phyloP scores from a whole-genome alignment of 2,888 invertebrate genomes.

The Sphinx pinastri region DNA sequence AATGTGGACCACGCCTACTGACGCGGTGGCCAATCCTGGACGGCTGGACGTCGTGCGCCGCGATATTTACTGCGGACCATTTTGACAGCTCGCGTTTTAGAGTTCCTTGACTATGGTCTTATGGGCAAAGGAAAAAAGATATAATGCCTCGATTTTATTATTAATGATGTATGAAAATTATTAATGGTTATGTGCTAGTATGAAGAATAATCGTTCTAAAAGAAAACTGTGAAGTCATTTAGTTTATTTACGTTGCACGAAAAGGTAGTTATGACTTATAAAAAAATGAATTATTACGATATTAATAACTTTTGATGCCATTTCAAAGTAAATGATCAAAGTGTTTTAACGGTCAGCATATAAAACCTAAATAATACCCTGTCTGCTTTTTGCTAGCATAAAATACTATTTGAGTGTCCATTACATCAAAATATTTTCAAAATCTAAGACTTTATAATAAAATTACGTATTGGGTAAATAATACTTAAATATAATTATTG shows the following conservation, averaged over 20 bases:
- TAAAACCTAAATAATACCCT: no score
- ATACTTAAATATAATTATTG: no score
- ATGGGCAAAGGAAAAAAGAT: slow-evolving; percentile 30
- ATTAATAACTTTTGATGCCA: no score
- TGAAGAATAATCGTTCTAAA: slow-evolving; percentile 12
- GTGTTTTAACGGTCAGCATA: no score
- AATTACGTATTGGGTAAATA: no score
- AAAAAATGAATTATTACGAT: not conserved
- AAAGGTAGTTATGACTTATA: not conserved
- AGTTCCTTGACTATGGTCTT: slow-evolving; percentile 41
- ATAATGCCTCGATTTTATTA: slow-evolving; percentile 20
- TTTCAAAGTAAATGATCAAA: no score
- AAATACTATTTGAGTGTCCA: no score
- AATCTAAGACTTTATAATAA: no score
- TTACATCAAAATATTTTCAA: no score
- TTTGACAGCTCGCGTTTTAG: slow-evolving; percentile 80
- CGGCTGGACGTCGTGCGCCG: slow-evolving; percentile 55
- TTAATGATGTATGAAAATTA: slow-evolving; percentile 15
- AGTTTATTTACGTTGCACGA: slow-evolving; percentile 1
- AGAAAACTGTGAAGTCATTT: slow-evolving; percentile 10
- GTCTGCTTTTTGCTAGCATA: no score
- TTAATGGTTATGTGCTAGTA: slow-evolving; percentile 10
- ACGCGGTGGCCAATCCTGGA: slow-evolving; percentile 60
- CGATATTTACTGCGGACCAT: slow-evolving; percentile 78
- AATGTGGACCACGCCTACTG: slow-evolving; percentile 69